phyloP scores from a whole-genome alignment of 1,140 invertebrate species.

The Lordiphosa stackelbergi region DNA sequence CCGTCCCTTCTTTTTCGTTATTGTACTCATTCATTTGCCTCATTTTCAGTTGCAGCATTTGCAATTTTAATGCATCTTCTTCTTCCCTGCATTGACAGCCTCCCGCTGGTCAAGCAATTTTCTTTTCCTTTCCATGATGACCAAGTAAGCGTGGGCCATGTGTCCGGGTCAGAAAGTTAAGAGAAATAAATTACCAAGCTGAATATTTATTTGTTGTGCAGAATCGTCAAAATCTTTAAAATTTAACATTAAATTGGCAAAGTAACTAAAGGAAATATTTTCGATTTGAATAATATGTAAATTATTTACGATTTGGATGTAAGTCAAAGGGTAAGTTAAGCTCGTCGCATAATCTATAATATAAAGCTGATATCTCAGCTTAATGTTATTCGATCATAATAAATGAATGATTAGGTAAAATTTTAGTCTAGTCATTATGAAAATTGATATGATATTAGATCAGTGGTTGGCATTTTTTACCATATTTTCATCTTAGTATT shows the following conservation, averaged over 20 bases:
- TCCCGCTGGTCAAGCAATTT: conserved; percentile 28
- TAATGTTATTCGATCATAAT: too few species aligned
- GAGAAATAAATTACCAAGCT: background rate
- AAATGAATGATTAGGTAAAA: too few species aligned
- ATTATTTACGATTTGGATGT: too few species aligned
- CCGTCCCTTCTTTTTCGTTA: conserved; percentile 1
- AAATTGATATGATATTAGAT: too few species aligned
- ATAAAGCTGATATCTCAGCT: too few species aligned
- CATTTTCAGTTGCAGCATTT: conserved; percentile 59
- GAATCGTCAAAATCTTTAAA: background rate
- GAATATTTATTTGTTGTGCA: background rate
- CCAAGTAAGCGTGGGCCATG: conserved; percentile 10
- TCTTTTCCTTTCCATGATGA: conserved; percentile 12
- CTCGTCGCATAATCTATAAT: too few species aligned
- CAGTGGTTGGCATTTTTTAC: too few species aligned
- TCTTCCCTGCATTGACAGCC: conserved; percentile 39
- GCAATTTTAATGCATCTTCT: conserved; percentile 48
- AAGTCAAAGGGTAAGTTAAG: too few species aligned
- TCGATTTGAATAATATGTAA: too few species aligned
- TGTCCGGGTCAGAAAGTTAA: conserved; percentile 8
- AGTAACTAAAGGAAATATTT: too few species aligned
- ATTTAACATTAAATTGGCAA: background rate
- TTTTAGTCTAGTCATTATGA: too few species aligned
- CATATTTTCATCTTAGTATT: too few species aligned
- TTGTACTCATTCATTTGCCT: conserved; percentile 52